phyloP scores from a whole-genome alignment of 2,888 invertebrate genomes.

The Pachydiplax longipennis region DNA sequence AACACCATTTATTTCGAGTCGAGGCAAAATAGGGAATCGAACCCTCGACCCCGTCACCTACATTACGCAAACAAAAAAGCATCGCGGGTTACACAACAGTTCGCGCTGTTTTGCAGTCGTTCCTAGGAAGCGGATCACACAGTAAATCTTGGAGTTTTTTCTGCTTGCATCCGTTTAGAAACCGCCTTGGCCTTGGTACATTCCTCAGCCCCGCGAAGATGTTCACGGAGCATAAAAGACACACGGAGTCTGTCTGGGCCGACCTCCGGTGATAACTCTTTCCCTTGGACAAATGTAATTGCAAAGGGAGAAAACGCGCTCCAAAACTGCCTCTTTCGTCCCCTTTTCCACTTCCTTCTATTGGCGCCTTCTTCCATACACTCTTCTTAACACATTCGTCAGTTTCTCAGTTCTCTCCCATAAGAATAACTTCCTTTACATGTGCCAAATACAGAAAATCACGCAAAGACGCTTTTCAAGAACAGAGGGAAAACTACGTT shows the following conservation, averaged over 20 bases:
- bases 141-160: constrained; percentile 5
- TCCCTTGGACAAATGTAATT: constrained; percentile 21
- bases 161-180: background rate
- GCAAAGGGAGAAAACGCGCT: background rate
- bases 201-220: background rate
- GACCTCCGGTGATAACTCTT: constrained; percentile 27
- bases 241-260: background rate
- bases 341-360: background rate
- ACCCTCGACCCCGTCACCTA: background rate
- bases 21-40: background rate
- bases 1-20: background rate
- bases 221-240: background rate
- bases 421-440: too few species aligned
- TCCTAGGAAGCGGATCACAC: background rate
- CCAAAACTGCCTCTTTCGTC: background rate
- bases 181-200: constrained; percentile 3
- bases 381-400: background rate
- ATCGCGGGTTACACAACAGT: background rate
- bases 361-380: background rate
- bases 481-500: too few species aligned
- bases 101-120: background rate
- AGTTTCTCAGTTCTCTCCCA: background rate
- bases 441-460: too few species aligned
- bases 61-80: background rate
- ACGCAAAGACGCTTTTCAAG: too few species aligned